phyloP scores from a whole-genome alignment of 1,140 invertebrate genomes.

The Drosophila insularis region DNA sequence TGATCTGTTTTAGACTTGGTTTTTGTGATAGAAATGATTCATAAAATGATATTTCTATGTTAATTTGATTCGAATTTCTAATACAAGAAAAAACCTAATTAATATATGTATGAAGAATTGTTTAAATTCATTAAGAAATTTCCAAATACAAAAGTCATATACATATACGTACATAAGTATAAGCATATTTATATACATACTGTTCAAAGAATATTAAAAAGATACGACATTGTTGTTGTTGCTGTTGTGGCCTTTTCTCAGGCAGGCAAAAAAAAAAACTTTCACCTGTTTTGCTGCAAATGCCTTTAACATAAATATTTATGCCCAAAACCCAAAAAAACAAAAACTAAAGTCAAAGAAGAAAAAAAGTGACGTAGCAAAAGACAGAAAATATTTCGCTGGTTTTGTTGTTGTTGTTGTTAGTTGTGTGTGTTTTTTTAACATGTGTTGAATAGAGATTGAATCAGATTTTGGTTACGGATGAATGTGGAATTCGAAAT shows the following conservation, averaged over 20 bases:
- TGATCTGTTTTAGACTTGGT: too few relatives aligned
- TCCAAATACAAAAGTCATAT: constrained; percentile 26
- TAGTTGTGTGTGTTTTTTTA: constrained; percentile 25
- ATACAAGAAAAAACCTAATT: background rate
- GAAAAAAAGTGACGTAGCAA: constrained; percentile 29
- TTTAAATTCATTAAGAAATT: constrained; percentile 50
- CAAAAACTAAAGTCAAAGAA: background rate
- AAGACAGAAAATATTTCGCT: constrained; percentile 16
- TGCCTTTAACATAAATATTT: constrained; percentile 57
- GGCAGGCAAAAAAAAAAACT: constrained; percentile 27
- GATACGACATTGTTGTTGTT: constrained; percentile 28
- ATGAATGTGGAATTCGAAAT: constrained; percentile 11
- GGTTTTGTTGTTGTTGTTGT: background rate
- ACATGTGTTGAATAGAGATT: constrained; percentile 30
- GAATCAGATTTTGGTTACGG: constrained; percentile 34
- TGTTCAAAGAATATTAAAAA: constrained; percentile 50
- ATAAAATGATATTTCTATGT: background rate
- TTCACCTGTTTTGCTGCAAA: constrained; percentile 46
- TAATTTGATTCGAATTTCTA: background rate
- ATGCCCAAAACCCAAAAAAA: constrained; percentile 42
- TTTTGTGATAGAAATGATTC: background rate
- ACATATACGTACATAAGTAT: constrained; percentile 17
- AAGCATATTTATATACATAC: constrained; percentile 2
- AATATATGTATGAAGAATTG: constrained; percentile 1
- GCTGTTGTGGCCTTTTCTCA: constrained; percentile 42